A percentile compares a stretch with the other conserved stretches of the same genome.
phyloP scores from a whole-genome alignment of 2,113 vertebrate species.

The Pteronura brasiliensis region DNA sequence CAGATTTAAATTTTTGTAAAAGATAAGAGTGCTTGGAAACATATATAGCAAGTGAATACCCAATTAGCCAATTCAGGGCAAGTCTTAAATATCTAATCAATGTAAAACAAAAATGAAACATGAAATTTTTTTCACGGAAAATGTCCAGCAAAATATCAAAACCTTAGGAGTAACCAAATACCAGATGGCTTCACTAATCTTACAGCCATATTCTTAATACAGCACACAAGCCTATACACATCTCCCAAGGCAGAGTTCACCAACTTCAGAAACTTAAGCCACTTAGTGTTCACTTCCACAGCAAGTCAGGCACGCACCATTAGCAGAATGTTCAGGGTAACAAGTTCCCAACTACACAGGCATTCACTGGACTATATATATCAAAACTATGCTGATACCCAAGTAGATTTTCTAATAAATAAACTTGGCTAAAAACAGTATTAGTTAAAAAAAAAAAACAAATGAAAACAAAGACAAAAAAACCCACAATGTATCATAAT shows the following conservation, averaged over 20 bases:
- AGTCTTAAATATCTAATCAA: not conserved
- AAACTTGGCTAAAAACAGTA: not conserved
- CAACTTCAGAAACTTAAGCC: not conserved
- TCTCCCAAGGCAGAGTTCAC: not conserved
- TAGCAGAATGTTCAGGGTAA: not conserved
- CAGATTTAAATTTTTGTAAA: constrained; percentile 1
- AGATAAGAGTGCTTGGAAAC: not conserved
- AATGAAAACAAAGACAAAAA: not conserved
- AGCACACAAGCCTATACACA: not conserved
- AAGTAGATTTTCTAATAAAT: constrained; percentile 28
- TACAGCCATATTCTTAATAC: not conserved
- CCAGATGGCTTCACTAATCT: not conserved
- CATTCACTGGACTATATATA: not conserved
- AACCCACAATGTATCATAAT: not conserved
- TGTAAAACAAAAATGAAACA: constrained; percentile 44
- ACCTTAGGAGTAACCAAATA: not conserved
- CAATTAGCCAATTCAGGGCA: not conserved
- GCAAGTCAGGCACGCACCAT: not conserved
- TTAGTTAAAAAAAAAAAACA: not conserved
- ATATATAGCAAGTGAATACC: not conserved
- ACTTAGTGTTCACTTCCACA: not conserved
- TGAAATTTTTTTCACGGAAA: not conserved
- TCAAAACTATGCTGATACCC: not conserved
- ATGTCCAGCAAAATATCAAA: not conserved
- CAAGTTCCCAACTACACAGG: not conserved